Base-by-base conservation (phyloP, 30 jellyfish, hydroid and myxozoan species). In the Aurelia sp. region DNA sequence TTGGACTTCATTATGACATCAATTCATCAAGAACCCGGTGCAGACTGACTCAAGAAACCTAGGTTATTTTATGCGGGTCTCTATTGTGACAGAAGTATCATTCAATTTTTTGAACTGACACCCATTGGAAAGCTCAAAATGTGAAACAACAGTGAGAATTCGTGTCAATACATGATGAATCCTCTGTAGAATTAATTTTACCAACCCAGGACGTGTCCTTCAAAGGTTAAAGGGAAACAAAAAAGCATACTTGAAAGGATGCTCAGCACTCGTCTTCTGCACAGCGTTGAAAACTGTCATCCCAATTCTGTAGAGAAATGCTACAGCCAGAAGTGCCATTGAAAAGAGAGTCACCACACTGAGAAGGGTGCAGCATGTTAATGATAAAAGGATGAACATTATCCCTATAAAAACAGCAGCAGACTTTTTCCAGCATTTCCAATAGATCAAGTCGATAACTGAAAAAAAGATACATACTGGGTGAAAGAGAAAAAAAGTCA, bases 271-370 rank as follows among this genome's bases (percentile, higher is more conserved):
- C 17, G 99, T 96, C 90, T 96, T 96, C 80, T 96, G 99, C 17
- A 96, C 96, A 30, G 98, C 99, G 88, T 96, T 96, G 74, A 90
- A 86, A 30, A 96, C 97, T 31, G 98, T 96, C 98, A 96, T 88
- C 41, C 99, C 99, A 81, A 96, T 96, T 53, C 97, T 86, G 78
- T 96, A 96, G 19, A 96, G 84, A 41, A 91, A 91, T 47, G 98
- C 97, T 13, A 91, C 99, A 24, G 85, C 86, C 57, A 96, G 74
- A 35, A 96, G 17, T 5, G 96, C 89, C 91, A 96, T 78, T 13
- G 96, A 87, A 68, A 96, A 89, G 57, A 60, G 41, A 3, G 99
- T 63, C 72, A 86, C 92, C 41, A 90, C 97, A 63, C 97, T 91
- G 53, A 96, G 72, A 51, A 96, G 78, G 8, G 99, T 84, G 81